Evolutionary conservation across 2,888 invertebrate species (phyloP).

Genomic region (Ditula angustiorana): DNA sequence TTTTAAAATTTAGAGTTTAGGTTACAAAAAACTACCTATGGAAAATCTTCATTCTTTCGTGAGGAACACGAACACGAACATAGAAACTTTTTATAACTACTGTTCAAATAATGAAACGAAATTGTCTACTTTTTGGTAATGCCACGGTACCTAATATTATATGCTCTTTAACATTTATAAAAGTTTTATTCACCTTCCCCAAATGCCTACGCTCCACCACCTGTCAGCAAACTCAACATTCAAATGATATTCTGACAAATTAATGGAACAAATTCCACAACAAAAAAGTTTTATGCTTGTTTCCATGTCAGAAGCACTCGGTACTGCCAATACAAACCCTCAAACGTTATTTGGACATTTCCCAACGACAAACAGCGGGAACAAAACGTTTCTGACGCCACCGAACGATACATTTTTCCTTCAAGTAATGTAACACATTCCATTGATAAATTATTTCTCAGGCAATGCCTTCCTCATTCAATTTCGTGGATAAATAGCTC

Average conservation of each 20-base stretch:
- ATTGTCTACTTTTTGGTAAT: too few relatives aligned
- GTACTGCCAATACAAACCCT: slow-evolving; percentile 12
- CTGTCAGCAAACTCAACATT: slow-evolving; percentile 2
- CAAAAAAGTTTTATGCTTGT: slow-evolving; percentile 20
- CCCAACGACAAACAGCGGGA: slow-evolving; percentile 40
- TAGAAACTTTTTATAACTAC: too few relatives aligned
- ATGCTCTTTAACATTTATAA: too few relatives aligned
- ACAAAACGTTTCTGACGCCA: slow-evolving; percentile 44
- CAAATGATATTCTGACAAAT: slow-evolving; percentile 4
- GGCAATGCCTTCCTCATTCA: slow-evolving; percentile 59
- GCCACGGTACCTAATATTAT: too few relatives aligned
- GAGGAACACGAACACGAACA: too few relatives aligned
- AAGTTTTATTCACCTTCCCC: neutral
- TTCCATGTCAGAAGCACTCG: slow-evolving; percentile 26
- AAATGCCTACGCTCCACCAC: neutral
- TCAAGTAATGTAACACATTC: slow-evolving; percentile 62
- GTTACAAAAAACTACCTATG: too few relatives aligned
- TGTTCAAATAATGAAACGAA: too few relatives aligned
- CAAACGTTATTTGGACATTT: slow-evolving; percentile 21
- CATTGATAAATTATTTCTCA: slow-evolving; percentile 63
- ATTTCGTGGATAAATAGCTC: slow-evolving; percentile 62
- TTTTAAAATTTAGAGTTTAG: too few relatives aligned
- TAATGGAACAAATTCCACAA: slow-evolving; percentile 5
- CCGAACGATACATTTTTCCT: slow-evolving; percentile 55
- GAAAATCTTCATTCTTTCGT: too few relatives aligned